Conservation (phyloP, 2,797 vertebrate species). For the Eleutherodactylus coqui region DNA sequence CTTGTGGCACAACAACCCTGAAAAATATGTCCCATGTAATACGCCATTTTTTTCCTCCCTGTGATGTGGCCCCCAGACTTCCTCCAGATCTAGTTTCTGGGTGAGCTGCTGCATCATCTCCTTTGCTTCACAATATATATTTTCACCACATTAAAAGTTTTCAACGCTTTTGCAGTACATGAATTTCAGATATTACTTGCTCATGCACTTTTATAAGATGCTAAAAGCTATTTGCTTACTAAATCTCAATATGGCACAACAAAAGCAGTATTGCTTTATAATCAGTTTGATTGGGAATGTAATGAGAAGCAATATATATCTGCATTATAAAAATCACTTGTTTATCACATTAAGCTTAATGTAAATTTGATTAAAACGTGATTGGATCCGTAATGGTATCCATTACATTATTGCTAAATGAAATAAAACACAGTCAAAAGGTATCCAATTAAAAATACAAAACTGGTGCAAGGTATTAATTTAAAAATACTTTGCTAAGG, state of each 20-base stretch:
- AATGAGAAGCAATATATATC: constrained; percentile 62
- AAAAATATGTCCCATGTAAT: not conserved
- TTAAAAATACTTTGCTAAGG: constrained; percentile 47
- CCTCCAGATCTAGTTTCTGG: not conserved
- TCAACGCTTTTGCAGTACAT: not conserved
- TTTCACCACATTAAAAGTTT: constrained; percentile 13
- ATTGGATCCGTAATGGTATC: constrained; percentile 56
- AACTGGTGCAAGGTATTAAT: constrained; percentile 48
- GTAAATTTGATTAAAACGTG: constrained; percentile 62
- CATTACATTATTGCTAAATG: constrained; percentile 60
- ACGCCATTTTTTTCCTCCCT: not conserved
- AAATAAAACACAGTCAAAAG: constrained; percentile 42
- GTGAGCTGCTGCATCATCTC: not conserved
- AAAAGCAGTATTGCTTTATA: constrained; percentile 45
- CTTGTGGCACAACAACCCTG: not conserved
- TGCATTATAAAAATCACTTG: constrained; percentile 54
- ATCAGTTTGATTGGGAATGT: constrained; percentile 58
- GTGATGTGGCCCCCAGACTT: not conserved
- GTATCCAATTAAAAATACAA: constrained; percentile 54
- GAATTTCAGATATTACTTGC: constrained; percentile 34
- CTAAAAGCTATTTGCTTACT: constrained; percentile 24
- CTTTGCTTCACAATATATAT: not conserved
- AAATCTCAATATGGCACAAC: constrained; percentile 45
- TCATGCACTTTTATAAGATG: constrained; percentile 26
- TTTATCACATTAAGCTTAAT: constrained; percentile 62